Percentiles rank a stretch among this genome's conserved stretches.
phyloP scores from a whole-genome alignment of 2,888 invertebrate species.

The Trachelus stipa region DNA sequence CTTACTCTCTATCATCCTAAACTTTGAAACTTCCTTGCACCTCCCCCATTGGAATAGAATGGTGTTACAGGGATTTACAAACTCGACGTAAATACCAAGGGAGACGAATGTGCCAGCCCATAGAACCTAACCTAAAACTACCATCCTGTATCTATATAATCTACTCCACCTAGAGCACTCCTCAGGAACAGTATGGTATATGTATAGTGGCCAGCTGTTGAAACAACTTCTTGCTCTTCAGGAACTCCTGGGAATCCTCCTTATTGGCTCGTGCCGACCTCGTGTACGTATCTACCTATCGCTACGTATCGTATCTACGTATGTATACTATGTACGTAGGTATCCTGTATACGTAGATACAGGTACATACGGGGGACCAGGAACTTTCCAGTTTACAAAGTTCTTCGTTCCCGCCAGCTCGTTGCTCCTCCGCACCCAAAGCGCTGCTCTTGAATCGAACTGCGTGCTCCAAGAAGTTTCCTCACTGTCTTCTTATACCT shows the following conservation, averaged over 20 bases:
- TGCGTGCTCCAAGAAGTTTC: slow-evolving; percentile 6
- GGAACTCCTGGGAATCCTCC: background rate
- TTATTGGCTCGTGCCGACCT: background rate
- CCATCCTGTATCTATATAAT: background rate
- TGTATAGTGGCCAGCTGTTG: background rate
- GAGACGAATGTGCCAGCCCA: background rate
- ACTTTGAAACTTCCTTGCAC: background rate
- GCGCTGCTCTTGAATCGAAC: slow-evolving; percentile 12
- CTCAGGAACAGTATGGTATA: background rate
- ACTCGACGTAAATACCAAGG: background rate
- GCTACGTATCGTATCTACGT: background rate
- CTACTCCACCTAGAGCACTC: background rate
- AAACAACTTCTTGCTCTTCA: slow-evolving; percentile 1
- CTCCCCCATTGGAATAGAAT: background rate
- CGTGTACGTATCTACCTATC: background rate
- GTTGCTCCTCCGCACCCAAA: background rate
- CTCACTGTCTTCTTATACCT: slow-evolving; percentile 1
- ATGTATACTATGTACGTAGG: background rate
- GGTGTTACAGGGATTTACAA: background rate
- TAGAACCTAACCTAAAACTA: background rate
- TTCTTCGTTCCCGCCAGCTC: background rate
- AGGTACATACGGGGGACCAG: background rate
- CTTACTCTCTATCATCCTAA: slow-evolving; percentile 18
- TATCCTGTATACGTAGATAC: background rate
- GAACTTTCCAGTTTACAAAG: background rate